phyloP scores from a whole-genome alignment of 2,888 invertebrate species.

The Tricholauxania praeusta region DNA sequence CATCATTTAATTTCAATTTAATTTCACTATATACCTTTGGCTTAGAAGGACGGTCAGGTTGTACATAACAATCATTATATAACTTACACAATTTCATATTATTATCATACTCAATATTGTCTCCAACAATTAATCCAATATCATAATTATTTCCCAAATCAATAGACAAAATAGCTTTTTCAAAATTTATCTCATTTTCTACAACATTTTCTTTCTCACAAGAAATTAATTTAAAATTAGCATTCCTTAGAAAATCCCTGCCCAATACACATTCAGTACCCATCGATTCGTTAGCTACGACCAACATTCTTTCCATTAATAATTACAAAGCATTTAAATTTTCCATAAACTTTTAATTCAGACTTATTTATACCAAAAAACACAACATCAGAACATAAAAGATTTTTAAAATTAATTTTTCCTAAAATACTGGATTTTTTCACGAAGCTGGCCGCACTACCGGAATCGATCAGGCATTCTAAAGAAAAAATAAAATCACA shows the following conservation, averaged over 20 bases:
- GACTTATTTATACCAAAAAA: neutral
- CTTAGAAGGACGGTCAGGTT: conserved; percentile 12
- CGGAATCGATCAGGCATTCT: too few species aligned
- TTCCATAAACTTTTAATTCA: too few species aligned
- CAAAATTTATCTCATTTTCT: too few species aligned
- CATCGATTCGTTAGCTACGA: neutral
- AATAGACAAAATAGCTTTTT: too few species aligned
- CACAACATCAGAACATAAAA: too few species aligned
- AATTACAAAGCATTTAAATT: neutral
- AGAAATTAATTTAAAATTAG: conserved; percentile 23
- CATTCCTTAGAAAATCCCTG: conserved; percentile 36
- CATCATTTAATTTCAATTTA: too few species aligned
- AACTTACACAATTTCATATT: conserved; percentile 6
- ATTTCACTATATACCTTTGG: too few species aligned
- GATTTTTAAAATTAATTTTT: too few species aligned
- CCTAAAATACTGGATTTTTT: neutral
- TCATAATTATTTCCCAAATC: too few species aligned
- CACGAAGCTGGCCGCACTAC: too few species aligned
- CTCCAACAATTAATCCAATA: conserved; percentile 13
- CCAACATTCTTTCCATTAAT: conserved; percentile 19
- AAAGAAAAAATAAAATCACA: too few species aligned
- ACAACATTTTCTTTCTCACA: conserved; percentile 1
- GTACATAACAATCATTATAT: conserved; percentile 19
- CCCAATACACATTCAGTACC: conserved; percentile 19
- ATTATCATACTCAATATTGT: conserved; percentile 5